Evolutionary conservation across 2,888 invertebrate genomes (phyloP).

Genomic region (Auanema sp.): DNA sequence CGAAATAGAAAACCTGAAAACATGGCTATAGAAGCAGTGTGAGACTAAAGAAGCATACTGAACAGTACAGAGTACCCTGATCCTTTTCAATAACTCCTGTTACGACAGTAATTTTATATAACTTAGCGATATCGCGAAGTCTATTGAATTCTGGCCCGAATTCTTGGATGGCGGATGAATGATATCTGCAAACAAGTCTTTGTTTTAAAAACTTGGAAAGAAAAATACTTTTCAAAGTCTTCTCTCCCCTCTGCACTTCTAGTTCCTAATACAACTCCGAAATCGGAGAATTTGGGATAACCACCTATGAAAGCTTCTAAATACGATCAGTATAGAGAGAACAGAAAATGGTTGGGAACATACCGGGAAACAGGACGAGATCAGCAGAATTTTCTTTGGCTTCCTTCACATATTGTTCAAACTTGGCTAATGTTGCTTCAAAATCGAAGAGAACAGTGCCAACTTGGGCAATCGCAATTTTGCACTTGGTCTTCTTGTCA

Average conservation of each 20-base stretch:
- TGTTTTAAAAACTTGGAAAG: not conserved
- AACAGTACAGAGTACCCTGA: slow-evolving; percentile 56
- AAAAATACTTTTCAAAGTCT: slow-evolving; percentile 25
- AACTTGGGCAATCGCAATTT: slow-evolving; percentile 53
- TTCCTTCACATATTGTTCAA: slow-evolving; percentile 32
- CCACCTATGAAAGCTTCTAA: slow-evolving; percentile 58
- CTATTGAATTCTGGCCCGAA: slow-evolving; percentile 39
- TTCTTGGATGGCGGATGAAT: slow-evolving; percentile 39
- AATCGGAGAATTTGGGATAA: slow-evolving; percentile 56
- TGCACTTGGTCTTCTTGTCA: no score
- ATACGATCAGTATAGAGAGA: slow-evolving; percentile 5
- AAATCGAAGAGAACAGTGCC: slow-evolving; percentile 55
- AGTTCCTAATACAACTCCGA: slow-evolving; percentile 55
- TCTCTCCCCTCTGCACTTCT: slow-evolving; percentile 51
- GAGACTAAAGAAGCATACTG: slow-evolving; percentile 25
- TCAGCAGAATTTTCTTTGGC: slow-evolving; percentile 44
- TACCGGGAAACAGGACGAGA: slow-evolving; percentile 55
- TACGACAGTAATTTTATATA: slow-evolving; percentile 41
- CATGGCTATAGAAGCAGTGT: slow-evolving; percentile 2
- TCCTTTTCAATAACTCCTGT: slow-evolving; percentile 55
- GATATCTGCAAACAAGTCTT: no score
- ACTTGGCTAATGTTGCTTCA: slow-evolving; percentile 33
- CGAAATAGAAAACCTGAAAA: slow-evolving; percentile 51
- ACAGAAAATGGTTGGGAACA: not conserved
- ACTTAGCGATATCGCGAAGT: slow-evolving; percentile 27